Evolutionary conservation across 2,797 vertebrate genomes (phyloP).

Genomic region (Petrocephalus schoutedeni): DNA sequence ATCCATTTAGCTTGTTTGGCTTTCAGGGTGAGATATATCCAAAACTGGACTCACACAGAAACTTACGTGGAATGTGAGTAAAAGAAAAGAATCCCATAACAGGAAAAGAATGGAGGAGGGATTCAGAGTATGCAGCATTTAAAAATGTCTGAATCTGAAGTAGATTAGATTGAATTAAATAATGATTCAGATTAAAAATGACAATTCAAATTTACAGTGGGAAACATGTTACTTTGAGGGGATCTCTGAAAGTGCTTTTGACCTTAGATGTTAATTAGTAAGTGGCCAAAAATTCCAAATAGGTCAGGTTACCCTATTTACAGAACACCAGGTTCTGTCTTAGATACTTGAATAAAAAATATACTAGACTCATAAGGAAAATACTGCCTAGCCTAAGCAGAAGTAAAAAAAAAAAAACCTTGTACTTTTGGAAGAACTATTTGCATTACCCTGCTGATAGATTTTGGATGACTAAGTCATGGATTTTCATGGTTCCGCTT

Average conservation of each 20-base stretch:
- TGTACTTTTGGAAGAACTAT: not conserved
- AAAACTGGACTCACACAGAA: slow-evolving; percentile 37
- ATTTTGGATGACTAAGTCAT: not conserved
- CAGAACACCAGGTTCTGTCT: not conserved
- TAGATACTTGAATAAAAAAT: not conserved
- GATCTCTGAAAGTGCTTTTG: slow-evolving; percentile 34
- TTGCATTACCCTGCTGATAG: not conserved
- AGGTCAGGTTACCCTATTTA: not conserved
- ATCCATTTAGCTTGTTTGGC: slow-evolving; percentile 25
- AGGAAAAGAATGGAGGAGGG: slow-evolving; percentile 23
- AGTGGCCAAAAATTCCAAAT: not conserved
- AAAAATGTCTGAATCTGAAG: slow-evolving; percentile 36
- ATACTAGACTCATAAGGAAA: not conserved
- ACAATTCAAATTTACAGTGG: slow-evolving; percentile 32
- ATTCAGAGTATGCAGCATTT: slow-evolving; percentile 25
- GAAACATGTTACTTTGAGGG: slow-evolving; percentile 32
- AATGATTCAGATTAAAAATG: slow-evolving; percentile 28
- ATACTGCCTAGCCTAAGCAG: not conserved
- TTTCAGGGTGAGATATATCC: slow-evolving; percentile 31
- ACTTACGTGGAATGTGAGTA: slow-evolving; percentile 28
- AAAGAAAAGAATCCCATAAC: slow-evolving; percentile 25
- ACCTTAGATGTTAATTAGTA: slow-evolving; percentile 36
- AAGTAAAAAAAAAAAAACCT: not conserved
- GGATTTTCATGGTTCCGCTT: not conserved
- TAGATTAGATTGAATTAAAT: slow-evolving; percentile 16